A percentile compares a stretch with the other conserved stretches of the same genome.
These are phyloP conservation scores for Chloropsis hardwickii DNA, from an alignment of 2,113 vertebrate species.

Conservation along the genomic window DNA sequence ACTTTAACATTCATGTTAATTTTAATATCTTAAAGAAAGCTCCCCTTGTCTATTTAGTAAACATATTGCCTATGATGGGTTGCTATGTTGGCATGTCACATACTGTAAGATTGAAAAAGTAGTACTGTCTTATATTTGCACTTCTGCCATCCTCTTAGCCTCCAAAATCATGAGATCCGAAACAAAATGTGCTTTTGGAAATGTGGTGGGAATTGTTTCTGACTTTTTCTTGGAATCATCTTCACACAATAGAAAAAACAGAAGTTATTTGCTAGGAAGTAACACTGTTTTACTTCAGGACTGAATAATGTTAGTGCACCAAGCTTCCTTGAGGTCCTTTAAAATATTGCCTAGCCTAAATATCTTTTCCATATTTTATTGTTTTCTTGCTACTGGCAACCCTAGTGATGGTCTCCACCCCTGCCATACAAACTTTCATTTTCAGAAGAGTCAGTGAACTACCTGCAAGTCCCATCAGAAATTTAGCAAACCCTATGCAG, in stretches of 20 bases:
- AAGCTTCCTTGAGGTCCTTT: background rate
- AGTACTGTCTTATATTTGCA: background rate
- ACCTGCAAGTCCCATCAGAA: background rate
- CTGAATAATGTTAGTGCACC: background rate
- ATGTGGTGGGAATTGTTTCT: background rate
- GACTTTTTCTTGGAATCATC: background rate
- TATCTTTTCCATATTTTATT: background rate
- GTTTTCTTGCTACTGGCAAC: background rate
- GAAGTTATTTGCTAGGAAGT: background rate
- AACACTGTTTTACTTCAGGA: background rate
- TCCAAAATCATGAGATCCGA: background rate
- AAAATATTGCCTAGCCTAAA: background rate
- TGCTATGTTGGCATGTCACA: background rate
- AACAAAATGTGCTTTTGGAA: background rate
- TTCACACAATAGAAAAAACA: background rate
- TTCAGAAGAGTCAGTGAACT: background rate
- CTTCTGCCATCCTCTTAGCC: background rate
- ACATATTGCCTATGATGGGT: background rate
- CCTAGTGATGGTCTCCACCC: background rate
- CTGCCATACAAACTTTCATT: rapidly evolving
- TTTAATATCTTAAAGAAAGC: background rate
- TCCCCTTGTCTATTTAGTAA: background rate
- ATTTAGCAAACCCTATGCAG: background rate
- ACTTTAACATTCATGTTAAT: background rate
- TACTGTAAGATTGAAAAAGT: background rate